Evolutionary conservation across 2,113 vertebrate genomes (phyloP), one percentile per base, ranked within the genome.

Genomic region (rabbit (Oryctolagus cuniculus)): DNA sequence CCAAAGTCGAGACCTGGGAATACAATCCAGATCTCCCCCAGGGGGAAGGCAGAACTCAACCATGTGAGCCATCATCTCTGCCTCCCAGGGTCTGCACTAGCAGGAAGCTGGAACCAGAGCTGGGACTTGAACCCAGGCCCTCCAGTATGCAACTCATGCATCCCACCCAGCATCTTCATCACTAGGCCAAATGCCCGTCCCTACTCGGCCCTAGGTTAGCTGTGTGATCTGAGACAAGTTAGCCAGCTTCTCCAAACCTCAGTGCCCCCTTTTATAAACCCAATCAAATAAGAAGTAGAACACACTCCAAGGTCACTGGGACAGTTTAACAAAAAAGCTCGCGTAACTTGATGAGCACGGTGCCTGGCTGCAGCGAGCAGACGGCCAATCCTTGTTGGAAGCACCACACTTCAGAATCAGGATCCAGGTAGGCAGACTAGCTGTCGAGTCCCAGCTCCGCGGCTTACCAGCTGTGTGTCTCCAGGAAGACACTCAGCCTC

Each of bases 271-370:
- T 70, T 29, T 44, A 12, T 27, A 44, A 36, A 11, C 10, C 38
- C 10, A 9, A 34, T 44, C 49, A 70, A 80, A 36, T 51, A 55
- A 64, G 36, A 64, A 58, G 49, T 36, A 49, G 10, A 11, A 9
- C 13, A 5, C 2, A 4, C 29, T 75, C 27, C 13, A 5, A 29
- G 3, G 85, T 17, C 55, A 10, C 66, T 15, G 4, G 34, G 16
- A 17, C 2, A 1, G 44, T n/a, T 63, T 31, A 36, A 6, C 1
- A 25, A 44, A 19, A 16, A 1, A 7, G 13, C 22, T 24, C 22
- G 6, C 12, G 21, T 10, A 27, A 55, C 8, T 0, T 25, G 67
- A 25, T 16, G 2, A 38, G 12, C 3, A 0, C 5, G 1, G 2
- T 13, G 55, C 16, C 61, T 21, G 10, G 9, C 34, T 1, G 0